Conservation (phyloP, 2,888 invertebrate species). For the Phrixothrix hirtus region DNA sequence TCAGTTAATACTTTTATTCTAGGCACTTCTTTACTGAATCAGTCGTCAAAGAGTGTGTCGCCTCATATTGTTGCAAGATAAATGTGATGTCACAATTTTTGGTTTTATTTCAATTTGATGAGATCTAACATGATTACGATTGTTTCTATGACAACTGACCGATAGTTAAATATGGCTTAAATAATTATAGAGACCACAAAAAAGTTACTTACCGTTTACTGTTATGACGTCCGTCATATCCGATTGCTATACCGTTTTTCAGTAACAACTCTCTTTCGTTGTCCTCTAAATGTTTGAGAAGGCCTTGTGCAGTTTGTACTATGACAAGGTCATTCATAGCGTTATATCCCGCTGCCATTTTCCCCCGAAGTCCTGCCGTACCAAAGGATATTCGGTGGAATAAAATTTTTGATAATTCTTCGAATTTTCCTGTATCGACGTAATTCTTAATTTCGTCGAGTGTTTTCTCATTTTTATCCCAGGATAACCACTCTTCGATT, state of each 20-base stretch:
- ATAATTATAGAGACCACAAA: no score
- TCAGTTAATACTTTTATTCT: no score
- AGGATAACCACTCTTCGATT: constrained; percentile 72
- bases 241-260: constrained; percentile 79
- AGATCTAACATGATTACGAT: no score
- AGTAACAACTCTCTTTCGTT: constrained; percentile 62
- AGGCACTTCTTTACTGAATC: no score
- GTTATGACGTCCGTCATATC: constrained; percentile 91
- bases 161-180: no score
- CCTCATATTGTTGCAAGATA: no score
- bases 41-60: no score
- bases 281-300: constrained; percentile 74
- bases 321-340: constrained; percentile 96
- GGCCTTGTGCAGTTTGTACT: constrained; percentile 91
- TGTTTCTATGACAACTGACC: no score
- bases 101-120: no score
- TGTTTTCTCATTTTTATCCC: constrained; percentile 75
- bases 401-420: constrained; percentile 67
- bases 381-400: constrained; percentile 80
- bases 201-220: constrained; percentile 81
- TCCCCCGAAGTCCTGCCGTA: constrained; percentile 89
- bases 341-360: constrained; percentile 91
- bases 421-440: constrained; percentile 60
- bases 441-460: constrained; percentile 62
- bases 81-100: no score